Percentiles rank a stretch among this genome's conserved stretches.
phyloP scores from a whole-genome alignment of 2,797 vertebrate genomes.

The Philypnodon macrostomus region DNA sequence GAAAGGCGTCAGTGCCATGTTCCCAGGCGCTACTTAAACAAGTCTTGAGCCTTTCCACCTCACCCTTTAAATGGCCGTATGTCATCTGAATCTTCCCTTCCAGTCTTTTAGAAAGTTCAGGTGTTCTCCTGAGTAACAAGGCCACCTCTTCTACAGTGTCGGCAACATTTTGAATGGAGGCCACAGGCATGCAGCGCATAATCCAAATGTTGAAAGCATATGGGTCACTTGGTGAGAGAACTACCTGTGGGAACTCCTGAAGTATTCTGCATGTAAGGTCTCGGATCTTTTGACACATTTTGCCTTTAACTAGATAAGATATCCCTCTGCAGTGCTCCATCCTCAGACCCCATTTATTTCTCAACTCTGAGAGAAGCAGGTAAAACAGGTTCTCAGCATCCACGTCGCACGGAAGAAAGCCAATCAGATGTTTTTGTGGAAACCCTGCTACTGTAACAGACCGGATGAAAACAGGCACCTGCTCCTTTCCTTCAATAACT shows the following conservation, averaged over 20 bases:
- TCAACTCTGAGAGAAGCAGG: constrained; percentile 84
- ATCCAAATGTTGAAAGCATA: constrained; percentile 96
- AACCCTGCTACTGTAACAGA: constrained; percentile 89
- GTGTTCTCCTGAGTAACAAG: constrained; percentile 81
- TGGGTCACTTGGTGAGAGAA: constrained; percentile 88
- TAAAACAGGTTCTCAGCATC: constrained; percentile 85
- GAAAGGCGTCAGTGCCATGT: constrained; percentile 87
- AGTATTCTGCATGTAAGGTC: constrained; percentile 87
- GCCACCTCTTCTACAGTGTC: constrained; percentile 89
- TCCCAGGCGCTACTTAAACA: constrained; percentile 87
- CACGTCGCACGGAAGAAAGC: constrained; percentile 87
- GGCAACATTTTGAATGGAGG: constrained; percentile 84
- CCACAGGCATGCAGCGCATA: constrained; percentile 89
- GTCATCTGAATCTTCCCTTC: constrained; percentile 83
- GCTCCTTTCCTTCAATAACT: constrained; percentile 85
- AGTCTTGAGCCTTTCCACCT: constrained; percentile 84
- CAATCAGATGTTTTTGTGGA: constrained; percentile 90
- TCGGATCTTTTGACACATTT: constrained; percentile 90
- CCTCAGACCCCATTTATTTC: constrained; percentile 91
- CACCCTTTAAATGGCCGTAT: constrained; percentile 85
- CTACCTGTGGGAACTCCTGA: constrained; percentile 91
- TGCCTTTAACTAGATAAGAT: constrained; percentile 87
- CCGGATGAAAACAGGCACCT: constrained; percentile 87
- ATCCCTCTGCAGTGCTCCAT: constrained; percentile 96
- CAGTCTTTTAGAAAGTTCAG: constrained; percentile 82